Conservation (phyloP, 2,113 vertebrate species). For the Hyperoodon ampullatus region DNA sequence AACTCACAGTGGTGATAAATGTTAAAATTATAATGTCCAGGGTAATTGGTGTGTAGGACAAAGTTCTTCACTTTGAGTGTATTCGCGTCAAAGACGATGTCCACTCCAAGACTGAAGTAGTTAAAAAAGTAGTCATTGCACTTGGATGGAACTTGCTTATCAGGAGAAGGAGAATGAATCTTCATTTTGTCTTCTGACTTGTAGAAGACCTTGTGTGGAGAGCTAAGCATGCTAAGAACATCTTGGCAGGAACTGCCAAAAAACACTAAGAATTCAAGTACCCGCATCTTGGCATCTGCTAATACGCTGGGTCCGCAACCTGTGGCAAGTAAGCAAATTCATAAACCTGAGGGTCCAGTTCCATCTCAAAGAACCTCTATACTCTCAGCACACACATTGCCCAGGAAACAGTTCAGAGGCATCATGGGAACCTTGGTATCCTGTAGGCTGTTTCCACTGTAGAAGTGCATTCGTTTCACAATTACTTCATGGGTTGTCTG, state of each 20-base stretch:
- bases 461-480: slow-evolving; percentile 99
- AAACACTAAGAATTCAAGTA: slow-evolving; percentile 93
- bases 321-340: slow-evolving; percentile 94
- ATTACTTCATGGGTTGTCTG: slow-evolving; percentile 98
- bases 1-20: slow-evolving; percentile 99
- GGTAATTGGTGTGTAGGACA: slow-evolving; percentile 97
- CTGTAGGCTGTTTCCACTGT: slow-evolving; percentile 97
- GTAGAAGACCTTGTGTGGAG: slow-evolving; percentile 98
- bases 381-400: slow-evolving; percentile 95
- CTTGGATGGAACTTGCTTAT: slow-evolving; percentile 98
- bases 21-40: slow-evolving; percentile 99
- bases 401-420: slow-evolving; percentile 97
- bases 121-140: slow-evolving; percentile 99
- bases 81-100: slow-evolving; percentile 97
- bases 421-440: slow-evolving; percentile 97
- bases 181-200: slow-evolving; percentile 99
- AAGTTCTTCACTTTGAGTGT: slow-evolving; percentile 99
- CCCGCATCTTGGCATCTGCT: slow-evolving; percentile 94
- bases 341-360: slow-evolving; percentile 94
- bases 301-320: slow-evolving; percentile 92
- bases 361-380: slow-evolving; percentile 94
- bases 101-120: slow-evolving; percentile 98
- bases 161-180: slow-evolving; percentile 97
- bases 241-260: slow-evolving; percentile 98
- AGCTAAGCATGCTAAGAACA: slow-evolving; percentile 94